Evolutionary conservation across 2,113 vertebrate genomes (phyloP).

Genomic region (Charadrius vociferus): DNA sequence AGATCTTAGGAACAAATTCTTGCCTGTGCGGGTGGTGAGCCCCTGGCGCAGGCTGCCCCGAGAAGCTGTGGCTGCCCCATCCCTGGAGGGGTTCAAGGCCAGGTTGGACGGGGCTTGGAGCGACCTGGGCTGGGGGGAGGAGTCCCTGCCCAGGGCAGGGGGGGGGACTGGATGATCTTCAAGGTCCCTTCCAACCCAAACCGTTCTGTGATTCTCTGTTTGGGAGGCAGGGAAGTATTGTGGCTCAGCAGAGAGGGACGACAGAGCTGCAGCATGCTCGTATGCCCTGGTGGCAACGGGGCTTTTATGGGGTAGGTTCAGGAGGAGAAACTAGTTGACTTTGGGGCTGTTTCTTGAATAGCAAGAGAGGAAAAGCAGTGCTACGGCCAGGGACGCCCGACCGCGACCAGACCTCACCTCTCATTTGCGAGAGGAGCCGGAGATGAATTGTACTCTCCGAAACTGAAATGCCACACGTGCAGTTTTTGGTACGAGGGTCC

Average conservation of each 20-base stretch:
- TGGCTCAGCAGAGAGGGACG: background rate
- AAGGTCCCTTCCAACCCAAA: too few species aligned
- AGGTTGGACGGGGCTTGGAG: too few species aligned
- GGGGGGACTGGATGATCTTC: too few species aligned
- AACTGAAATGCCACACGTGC: accelerated
- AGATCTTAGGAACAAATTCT: too few species aligned
- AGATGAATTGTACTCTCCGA: background rate
- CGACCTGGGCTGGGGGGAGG: too few species aligned
- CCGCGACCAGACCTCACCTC: background rate
- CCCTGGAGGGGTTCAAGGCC: too few species aligned
- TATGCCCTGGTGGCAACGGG: accelerated
- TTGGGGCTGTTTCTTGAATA: background rate
- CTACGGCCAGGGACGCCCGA: background rate
- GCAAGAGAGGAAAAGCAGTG: accelerated
- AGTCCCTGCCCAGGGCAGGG: too few species aligned
- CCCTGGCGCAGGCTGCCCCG: too few species aligned
- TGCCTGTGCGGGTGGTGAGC: too few species aligned
- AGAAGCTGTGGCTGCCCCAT: too few species aligned
- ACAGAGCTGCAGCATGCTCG: background rate
- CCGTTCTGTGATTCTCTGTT: too few species aligned
- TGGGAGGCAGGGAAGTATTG: background rate
- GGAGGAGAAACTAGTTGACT: background rate
- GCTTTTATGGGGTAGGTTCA: background rate
- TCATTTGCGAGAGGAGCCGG: background rate
- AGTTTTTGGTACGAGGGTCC: accelerated